Conservation (phyloP, 2,797 vertebrate species). For the Astyanax mexicanus region DNA sequence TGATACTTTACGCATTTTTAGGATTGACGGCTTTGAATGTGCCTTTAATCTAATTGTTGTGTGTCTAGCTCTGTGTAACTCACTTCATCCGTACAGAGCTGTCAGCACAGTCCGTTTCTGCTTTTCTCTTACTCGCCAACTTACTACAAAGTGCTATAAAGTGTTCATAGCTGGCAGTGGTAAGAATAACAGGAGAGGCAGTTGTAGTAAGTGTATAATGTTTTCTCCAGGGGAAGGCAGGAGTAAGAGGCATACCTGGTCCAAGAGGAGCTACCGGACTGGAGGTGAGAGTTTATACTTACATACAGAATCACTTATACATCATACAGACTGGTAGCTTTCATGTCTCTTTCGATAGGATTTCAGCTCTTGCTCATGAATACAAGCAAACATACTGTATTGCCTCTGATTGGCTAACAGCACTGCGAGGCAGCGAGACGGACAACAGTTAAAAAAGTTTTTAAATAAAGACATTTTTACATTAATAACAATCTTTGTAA, state of each 20-base stretch:
- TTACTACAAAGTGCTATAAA: neutral
- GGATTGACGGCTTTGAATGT: neutral
- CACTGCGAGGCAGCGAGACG: no score
- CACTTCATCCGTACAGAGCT: neutral
- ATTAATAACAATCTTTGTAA: no score
- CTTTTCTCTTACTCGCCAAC: neutral
- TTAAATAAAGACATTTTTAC: no score
- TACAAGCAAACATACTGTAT: no score
- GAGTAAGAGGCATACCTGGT: conserved; percentile 89
- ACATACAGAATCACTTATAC: conserved; percentile 3
- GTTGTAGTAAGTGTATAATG: conserved; percentile 48
- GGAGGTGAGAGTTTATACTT: conserved; percentile 80
- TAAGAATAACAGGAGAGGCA: conserved; percentile 12
- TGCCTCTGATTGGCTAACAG: no score
- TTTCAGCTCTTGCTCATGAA: no score
- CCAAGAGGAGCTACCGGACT: conserved; percentile 85
- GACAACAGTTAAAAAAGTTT: no score
- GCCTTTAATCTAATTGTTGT: neutral
- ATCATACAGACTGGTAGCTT: no score
- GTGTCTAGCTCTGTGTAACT: neutral
- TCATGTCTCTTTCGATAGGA: no score
- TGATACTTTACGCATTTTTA: neutral
- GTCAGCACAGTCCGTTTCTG: neutral
- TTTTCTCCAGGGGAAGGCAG: conserved; percentile 86
- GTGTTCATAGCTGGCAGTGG: neutral